phyloP scores from a whole-genome alignment of 2,888 invertebrate species.

The Synergus laeviventris region DNA sequence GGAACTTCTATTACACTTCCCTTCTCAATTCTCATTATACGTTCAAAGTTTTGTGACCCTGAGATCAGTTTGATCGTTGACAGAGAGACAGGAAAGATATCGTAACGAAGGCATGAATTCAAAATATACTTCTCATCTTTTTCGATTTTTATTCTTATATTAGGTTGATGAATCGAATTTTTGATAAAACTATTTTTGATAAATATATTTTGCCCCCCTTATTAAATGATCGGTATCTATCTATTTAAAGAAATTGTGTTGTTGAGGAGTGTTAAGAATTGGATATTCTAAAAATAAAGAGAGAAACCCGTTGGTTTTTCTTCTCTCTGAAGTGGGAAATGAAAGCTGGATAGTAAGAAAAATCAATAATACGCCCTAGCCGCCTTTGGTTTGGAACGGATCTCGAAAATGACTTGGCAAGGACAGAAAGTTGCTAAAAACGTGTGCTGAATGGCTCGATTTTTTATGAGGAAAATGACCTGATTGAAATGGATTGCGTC shows the following conservation, averaged over 20 bases:
- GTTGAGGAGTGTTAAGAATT: not conserved
- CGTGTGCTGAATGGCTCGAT: not conserved
- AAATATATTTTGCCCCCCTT: too few species aligned
- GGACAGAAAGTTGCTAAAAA: not conserved
- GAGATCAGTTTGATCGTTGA: slow-evolving; percentile 18
- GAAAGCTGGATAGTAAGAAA: not conserved
- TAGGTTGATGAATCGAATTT: too few species aligned
- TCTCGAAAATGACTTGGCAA: not conserved
- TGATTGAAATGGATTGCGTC: slow-evolving; percentile 39
- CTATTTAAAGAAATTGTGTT: not conserved
- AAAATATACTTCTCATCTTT: not conserved
- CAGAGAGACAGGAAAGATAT: not conserved
- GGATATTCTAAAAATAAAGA: not conserved
- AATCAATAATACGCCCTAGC: slow-evolving; percentile 29
- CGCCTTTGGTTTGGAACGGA: slow-evolving; percentile 2
- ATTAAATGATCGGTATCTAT: not conserved
- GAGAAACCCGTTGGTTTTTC: not conserved
- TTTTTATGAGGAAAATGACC: not conserved
- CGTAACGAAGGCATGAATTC: not conserved
- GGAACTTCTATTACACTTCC: not conserved
- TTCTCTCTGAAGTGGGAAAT: not conserved
- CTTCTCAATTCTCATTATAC: not conserved
- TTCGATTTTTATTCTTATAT: not conserved
- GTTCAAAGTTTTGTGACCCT: slow-evolving; percentile 26
- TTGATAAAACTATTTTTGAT: too few species aligned